These are phyloP conservation scores for Anoplopoma fimbria DNA, from an alignment of 2,113 vertebrate species.

Conservation along the genomic window DNA sequence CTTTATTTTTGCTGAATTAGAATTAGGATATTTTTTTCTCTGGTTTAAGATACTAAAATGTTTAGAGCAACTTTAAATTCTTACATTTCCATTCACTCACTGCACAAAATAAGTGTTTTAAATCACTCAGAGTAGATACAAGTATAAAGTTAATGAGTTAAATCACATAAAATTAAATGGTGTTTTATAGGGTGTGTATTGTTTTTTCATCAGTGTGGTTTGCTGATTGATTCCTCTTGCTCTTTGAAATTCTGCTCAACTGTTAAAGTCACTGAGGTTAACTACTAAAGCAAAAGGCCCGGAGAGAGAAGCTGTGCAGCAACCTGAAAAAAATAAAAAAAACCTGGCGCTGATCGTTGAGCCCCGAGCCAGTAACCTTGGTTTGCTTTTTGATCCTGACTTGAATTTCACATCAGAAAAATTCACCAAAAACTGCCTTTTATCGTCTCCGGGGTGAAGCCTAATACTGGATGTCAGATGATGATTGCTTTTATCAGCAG, in stretches of 20 bases:
- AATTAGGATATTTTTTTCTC: not conserved
- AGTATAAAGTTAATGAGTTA: not conserved
- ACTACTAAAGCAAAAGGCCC: conserved; percentile 23
- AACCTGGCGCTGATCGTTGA: conserved; percentile 49
- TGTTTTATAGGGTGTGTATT: no score
- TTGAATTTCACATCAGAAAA: conserved; percentile 68
- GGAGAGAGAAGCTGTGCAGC: conserved; percentile 18
- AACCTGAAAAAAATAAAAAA: conserved; percentile 9
- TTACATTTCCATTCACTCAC: no score
- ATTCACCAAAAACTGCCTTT: conserved; percentile 64
- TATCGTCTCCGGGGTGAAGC: conserved; percentile 48
- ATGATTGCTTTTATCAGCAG: conserved; percentile 56
- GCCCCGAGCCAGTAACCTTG: conserved; percentile 48
- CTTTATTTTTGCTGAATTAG: not conserved
- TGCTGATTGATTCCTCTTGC: not conserved
- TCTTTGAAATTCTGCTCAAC: conserved; percentile 33
- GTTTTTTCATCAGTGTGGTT: not conserved
- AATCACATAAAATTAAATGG: not conserved
- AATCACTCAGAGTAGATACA: conserved; percentile 13
- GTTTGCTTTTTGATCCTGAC: conserved; percentile 63
- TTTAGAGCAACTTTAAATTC: not conserved
- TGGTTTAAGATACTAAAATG: not conserved
- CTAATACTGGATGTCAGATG: conserved; percentile 53
- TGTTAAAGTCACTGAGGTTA: conserved; percentile 28
- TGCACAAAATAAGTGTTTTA: not conserved